phyloP scores from a whole-genome alignment of 2,113 vertebrate species.

The Hemicordylus capensis region DNA sequence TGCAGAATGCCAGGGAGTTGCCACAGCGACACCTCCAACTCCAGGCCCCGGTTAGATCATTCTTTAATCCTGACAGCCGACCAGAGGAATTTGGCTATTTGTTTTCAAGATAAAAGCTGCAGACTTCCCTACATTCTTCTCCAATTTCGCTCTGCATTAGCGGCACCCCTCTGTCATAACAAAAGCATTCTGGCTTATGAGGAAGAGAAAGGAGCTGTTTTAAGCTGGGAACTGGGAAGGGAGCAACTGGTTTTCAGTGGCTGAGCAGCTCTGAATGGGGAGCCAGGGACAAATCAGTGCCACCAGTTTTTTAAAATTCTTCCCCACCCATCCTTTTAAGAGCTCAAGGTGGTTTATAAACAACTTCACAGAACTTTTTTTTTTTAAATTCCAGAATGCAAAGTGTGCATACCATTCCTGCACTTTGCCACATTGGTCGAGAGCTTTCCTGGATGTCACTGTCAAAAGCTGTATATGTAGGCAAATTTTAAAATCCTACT shows the following conservation, averaged over 20 bases:
- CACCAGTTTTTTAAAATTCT: too few species aligned
- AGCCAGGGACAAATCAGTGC: rapidly evolving
- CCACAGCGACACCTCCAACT: constrained; percentile 70
- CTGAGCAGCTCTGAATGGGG: not conserved
- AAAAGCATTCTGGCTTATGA: constrained; percentile 43
- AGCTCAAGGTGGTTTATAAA: not conserved
- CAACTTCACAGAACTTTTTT: not conserved
- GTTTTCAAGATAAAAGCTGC: constrained; percentile 82
- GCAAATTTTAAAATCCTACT: too few species aligned
- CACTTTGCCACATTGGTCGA: too few species aligned
- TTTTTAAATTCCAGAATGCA: too few species aligned
- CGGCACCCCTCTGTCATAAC: constrained; percentile 57
- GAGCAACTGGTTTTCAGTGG: not conserved
- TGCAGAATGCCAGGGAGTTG: constrained; percentile 66
- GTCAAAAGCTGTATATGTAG: too few species aligned
- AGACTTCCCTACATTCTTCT: constrained; percentile 81
- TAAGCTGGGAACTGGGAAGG: not conserved
- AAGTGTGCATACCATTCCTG: too few species aligned
- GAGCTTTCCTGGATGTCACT: too few species aligned
- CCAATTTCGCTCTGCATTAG: constrained; percentile 73
- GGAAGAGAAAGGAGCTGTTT: not conserved
- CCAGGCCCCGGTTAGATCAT: constrained; percentile 46
- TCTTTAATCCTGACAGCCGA: constrained; percentile 69
- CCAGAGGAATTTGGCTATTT: constrained; percentile 80
- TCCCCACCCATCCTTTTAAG: not conserved